phyloP scores from a whole-genome alignment of 92 coral and sea anemone species.

The Umimayanthus chanpuru region DNA sequence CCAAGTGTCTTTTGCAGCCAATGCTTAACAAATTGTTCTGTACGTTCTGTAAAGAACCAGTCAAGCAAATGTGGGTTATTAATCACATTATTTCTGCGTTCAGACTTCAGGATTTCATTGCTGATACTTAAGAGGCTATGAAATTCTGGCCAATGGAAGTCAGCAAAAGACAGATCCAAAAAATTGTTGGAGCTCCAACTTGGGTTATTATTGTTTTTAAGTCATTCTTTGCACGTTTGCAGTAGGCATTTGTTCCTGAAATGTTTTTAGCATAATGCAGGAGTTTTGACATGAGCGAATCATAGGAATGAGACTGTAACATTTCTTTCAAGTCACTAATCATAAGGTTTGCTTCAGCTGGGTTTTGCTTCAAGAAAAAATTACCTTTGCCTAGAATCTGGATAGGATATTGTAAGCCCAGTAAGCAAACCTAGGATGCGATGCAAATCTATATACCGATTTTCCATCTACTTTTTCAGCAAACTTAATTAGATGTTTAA shows the following conservation, averaged over 20 bases:
- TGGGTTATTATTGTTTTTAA: constrained; percentile 27
- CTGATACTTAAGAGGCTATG: background rate
- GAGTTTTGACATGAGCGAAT: constrained; percentile 25
- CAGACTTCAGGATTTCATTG: constrained; percentile 2
- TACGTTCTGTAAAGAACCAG: constrained; percentile 66
- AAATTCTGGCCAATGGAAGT: constrained; percentile 35
- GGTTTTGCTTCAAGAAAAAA: constrained; percentile 27
- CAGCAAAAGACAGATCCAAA: constrained; percentile 44
- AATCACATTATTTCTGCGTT: constrained; percentile 47
- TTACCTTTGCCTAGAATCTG: constrained; percentile 34
- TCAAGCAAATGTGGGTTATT: constrained; percentile 55
- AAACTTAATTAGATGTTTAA: constrained; percentile 56
- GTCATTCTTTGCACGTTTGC: constrained; percentile 28
- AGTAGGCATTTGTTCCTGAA: constrained; percentile 38
- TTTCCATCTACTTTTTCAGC: constrained; percentile 55
- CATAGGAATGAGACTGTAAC: constrained; percentile 19
- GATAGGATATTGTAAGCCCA: constrained; percentile 61
- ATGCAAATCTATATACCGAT: constrained; percentile 56
- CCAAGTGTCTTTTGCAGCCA: constrained; percentile 59
- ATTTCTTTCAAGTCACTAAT: constrained; percentile 27
- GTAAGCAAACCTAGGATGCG: constrained; percentile 54
- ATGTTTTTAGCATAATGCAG: constrained; percentile 43
- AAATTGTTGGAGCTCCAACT: constrained; percentile 43
- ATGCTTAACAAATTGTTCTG: constrained; percentile 63
- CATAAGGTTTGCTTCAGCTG: constrained; percentile 32